Conservation (phyloP, 2,888 invertebrate species). For the Eilema sororculum region DNA sequence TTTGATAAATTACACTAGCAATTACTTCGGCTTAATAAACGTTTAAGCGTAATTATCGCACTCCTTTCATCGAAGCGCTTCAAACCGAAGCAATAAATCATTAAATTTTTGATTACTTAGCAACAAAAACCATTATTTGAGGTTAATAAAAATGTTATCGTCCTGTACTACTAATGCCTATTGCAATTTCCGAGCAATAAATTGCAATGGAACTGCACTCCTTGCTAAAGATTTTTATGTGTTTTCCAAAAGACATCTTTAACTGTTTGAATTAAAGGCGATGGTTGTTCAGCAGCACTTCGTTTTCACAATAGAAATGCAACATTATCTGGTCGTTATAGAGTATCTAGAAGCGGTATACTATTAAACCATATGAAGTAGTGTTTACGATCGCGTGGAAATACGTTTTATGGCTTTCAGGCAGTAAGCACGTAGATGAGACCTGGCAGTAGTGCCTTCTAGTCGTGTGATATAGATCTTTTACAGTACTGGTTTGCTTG, state of each 20-base stretch:
- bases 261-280: background rate
- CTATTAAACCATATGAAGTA: slow-evolving; percentile 50
- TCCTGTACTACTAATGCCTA: slow-evolving; percentile 52
- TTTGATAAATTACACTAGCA: slow-evolving; percentile 62
- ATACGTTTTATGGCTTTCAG: slow-evolving; percentile 67
- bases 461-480: slow-evolving; percentile 14
- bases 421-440: slow-evolving; percentile 55
- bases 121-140: slow-evolving; percentile 27
- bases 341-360: slow-evolving; percentile 43
- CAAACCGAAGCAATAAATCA: slow-evolving; percentile 14
- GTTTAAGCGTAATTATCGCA: slow-evolving; percentile 18
- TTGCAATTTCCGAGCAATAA: slow-evolving; percentile 61
- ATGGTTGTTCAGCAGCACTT: slow-evolving; percentile 22
- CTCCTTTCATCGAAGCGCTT: slow-evolving; percentile 12
- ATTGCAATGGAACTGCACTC: slow-evolving; percentile 52
- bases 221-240: slow-evolving; percentile 26
- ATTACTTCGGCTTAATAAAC: slow-evolving; percentile 35
- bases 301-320: slow-evolving; percentile 33
- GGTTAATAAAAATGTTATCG: slow-evolving; percentile 35
- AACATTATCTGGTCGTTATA: slow-evolving; percentile 49
- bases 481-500: slow-evolving; percentile 8
- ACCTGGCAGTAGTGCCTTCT: slow-evolving; percentile 19
- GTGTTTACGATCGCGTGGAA: slow-evolving; percentile 78
- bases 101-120: slow-evolving; percentile 21
- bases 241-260: slow-evolving; percentile 28